Evolutionary conservation across 2,888 invertebrate species (phyloP).

Genomic region (Macroteleia sp.): DNA sequence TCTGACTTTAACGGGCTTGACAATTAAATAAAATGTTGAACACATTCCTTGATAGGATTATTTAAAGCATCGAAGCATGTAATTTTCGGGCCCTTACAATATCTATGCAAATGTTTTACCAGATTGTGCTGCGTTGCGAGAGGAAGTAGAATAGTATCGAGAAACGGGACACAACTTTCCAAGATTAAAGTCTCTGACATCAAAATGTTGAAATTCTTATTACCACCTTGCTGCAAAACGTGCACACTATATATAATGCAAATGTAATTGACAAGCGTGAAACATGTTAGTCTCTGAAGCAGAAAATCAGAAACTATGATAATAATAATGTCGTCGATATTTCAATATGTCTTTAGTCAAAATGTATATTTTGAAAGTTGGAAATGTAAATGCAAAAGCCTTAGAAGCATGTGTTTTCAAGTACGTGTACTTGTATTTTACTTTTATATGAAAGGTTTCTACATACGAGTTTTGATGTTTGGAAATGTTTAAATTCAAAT

Average conservation of each 20-base stretch:
- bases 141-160: conserved; percentile 21
- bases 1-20: background rate
- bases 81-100: conserved; percentile 59
- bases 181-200: conserved; percentile 48
- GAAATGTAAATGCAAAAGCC: no score
- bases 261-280: conserved; percentile 51
- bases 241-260: conserved; percentile 33
- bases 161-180: conserved; percentile 26
- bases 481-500: no score
- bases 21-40: conserved; percentile 39
- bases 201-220: conserved; percentile 38
- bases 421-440: no score
- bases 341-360: no score
- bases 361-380: no score
- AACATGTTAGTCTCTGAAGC: conserved; percentile 23
- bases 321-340: conserved; percentile 40
- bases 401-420: no score
- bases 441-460: no score
- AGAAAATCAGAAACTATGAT: conserved; percentile 44
- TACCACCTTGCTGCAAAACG: conserved; percentile 35
- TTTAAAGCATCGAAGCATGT: conserved; percentile 42
- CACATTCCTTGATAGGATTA: conserved; percentile 18
- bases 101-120: conserved; percentile 59
- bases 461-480: no score
- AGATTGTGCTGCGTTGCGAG: conserved; percentile 20